Evolutionary conservation across 2,113 vertebrate species (phyloP).

Genomic region (Amphilophus citrinellus): DNA sequence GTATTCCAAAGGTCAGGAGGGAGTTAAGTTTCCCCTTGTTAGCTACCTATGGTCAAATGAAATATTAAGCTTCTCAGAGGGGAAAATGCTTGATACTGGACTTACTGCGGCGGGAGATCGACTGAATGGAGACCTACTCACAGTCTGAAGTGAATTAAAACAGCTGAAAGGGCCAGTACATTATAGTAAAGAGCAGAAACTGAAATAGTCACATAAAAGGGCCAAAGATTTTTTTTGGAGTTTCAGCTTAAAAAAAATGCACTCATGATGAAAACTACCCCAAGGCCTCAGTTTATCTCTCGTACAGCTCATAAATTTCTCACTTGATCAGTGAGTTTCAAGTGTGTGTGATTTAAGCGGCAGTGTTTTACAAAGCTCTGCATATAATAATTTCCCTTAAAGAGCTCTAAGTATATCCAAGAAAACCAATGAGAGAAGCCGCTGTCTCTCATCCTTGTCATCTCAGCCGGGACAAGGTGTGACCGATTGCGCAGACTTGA

Average conservation of each 20-base stretch:
- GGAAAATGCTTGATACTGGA: conserved; percentile 13
- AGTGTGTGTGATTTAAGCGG: conserved; percentile 62
- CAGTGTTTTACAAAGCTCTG: conserved; percentile 47
- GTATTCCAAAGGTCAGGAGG: conserved; percentile 46
- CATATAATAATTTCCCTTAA: conserved; percentile 61
- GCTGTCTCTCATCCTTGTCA: conserved; percentile 61
- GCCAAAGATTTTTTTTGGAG: neutral
- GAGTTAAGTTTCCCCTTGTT: conserved; percentile 24
- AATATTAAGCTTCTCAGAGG: conserved; percentile 48
- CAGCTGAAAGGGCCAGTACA: conserved; percentile 27
- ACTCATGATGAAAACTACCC: conserved; percentile 49
- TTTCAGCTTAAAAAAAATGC: neutral
- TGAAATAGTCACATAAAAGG: neutral
- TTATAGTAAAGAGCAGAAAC: neutral
- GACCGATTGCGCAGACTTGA: conserved; percentile 76
- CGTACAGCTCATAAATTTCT: conserved; percentile 57
- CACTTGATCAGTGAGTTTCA: conserved; percentile 17
- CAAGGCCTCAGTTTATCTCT: conserved; percentile 36
- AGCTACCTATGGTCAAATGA: conserved; percentile 54
- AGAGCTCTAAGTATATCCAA: conserved; percentile 54
- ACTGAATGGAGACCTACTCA: neutral
- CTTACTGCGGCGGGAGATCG: neutral
- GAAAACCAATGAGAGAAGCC: conserved; percentile 44
- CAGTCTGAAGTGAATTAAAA: conserved; percentile 11
- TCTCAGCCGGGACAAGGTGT: conserved; percentile 46